phyloP scores from a whole-genome alignment of 2,113 vertebrate genomes.

The Hippocampus mohnikei region DNA sequence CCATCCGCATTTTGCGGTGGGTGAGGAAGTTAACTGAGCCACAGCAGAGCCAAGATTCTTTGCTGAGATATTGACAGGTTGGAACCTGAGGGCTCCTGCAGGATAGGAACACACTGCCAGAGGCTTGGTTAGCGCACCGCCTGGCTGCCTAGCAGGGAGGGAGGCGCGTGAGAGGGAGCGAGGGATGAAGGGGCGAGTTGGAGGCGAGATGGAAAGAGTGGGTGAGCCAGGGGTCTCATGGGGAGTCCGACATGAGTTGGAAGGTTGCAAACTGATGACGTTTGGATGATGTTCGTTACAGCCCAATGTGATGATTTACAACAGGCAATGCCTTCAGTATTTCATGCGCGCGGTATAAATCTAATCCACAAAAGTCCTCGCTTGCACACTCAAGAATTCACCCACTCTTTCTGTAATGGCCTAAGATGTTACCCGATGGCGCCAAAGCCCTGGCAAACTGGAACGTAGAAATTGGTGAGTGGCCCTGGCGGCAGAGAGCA shows the following conservation, averaged over 20 bases:
- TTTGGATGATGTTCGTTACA: not conserved
- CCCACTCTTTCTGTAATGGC: too few species aligned
- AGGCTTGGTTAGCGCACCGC: slow-evolving; percentile 72
- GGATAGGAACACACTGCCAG: slow-evolving; percentile 81
- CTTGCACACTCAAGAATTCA: too few species aligned
- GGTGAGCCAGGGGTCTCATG: slow-evolving; percentile 14
- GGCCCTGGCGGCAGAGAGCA: too few species aligned
- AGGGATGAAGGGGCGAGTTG: slow-evolving; percentile 18
- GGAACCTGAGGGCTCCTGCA: slow-evolving; percentile 80
- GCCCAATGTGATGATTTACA: not conserved
- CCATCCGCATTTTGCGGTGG: slow-evolving; percentile 52
- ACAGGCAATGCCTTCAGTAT: not conserved
- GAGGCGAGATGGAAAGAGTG: slow-evolving; percentile 35
- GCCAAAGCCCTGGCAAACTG: too few species aligned
- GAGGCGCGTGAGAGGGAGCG: slow-evolving; percentile 33
- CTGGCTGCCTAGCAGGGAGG: slow-evolving; percentile 61
- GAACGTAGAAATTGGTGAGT: too few species aligned
- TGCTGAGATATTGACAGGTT: slow-evolving; percentile 79
- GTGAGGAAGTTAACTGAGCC: slow-evolving; percentile 74
- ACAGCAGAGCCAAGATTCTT: slow-evolving; percentile 58
- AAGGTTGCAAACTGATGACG: not conserved
- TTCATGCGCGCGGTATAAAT: not conserved
- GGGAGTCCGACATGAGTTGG: not conserved
- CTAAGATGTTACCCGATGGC: too few species aligned
- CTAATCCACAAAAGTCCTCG: not conserved